phyloP scores from a whole-genome alignment of 2,113 vertebrate species.

The Canis aureus region DNA sequence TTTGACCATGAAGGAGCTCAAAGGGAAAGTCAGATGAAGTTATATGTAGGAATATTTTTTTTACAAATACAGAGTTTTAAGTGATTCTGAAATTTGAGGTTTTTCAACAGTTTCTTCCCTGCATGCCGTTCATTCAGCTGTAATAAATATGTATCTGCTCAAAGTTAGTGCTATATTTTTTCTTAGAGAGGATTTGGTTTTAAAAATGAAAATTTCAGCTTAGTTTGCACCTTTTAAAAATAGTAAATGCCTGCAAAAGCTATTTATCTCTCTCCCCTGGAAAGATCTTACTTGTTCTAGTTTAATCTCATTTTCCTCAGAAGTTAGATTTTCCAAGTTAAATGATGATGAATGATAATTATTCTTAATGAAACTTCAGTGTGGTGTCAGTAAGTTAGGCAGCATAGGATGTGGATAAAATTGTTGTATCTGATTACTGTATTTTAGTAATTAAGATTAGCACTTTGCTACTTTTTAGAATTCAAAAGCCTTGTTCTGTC shows the following conservation, averaged over 20 bases:
- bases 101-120: background rate
- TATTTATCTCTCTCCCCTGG: constrained; percentile 30
- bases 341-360: constrained; percentile 65
- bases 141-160: background rate
- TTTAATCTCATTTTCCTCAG: constrained; percentile 61
- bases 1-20: background rate
- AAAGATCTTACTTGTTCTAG: constrained; percentile 45
- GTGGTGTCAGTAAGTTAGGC: background rate
- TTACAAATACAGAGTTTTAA: background rate
- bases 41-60: background rate
- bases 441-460: constrained; percentile 6
- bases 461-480: background rate
- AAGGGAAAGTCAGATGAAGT: background rate
- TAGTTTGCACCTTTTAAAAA: constrained; percentile 54
- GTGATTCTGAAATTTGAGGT: background rate
- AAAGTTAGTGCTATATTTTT: background rate
- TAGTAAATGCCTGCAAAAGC: constrained; percentile 2
- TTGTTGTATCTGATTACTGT: background rate
- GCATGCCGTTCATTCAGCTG: background rate
- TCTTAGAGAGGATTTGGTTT: background rate
- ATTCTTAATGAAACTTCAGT: constrained; percentile 38
- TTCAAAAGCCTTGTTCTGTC: background rate
- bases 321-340: constrained; percentile 53
- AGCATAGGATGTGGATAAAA: background rate
- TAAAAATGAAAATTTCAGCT: constrained; percentile 41